Evolutionary conservation across 1,140 invertebrate genomes (phyloP), one percentile per base, ranked within the genome.

Genomic region (Palaemon carinicauda): DNA sequence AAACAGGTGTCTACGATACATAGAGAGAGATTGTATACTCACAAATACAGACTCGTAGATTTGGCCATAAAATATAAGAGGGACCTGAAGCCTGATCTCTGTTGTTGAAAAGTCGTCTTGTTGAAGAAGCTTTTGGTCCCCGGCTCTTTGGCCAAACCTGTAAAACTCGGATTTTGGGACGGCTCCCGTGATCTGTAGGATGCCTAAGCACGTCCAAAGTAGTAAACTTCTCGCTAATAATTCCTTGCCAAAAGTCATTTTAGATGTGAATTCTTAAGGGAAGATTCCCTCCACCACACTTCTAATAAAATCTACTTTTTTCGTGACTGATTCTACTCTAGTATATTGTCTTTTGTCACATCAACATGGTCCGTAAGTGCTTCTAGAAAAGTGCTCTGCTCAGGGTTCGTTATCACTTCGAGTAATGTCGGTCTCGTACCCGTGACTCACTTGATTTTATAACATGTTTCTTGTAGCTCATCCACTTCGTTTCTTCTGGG

Each of bases 41-140:
- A 88, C 88, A 27, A 88, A 88, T 17, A 88, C 54, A 10, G 82
- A 86, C 41, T 85, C n/a, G 71, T 88, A 88, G 50, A 86, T 60
- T 19, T 81, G 82, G 0, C 78, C 83, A 50, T 82, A 88, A 79
- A 86, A 88, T 31, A 86, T 52, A 29, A 88, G 69, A 27, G 88
- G 88, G n/a, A 81, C 88, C 41, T 80, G 33, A 17, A 88, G 82
- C 4, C 12, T 73, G 29, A 78, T 86, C 74, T 88, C 88, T 15
- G 78, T 41, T 19, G 88, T 86, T n/a, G 88, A 88, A 19, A 86
- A 75, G n/a, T 88, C 88, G 29, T 88, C 88, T 7, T 51, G n/a
- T 4, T 52, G 27, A 15, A 54, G 73, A 17, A 88, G 73, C n/a
- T 50, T 27, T 0, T 60, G 52, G 80, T 88, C 88, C 10, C 88